phyloP scores from a whole-genome alignment of 2,888 invertebrate species.

The Xestia rhomboidea region DNA sequence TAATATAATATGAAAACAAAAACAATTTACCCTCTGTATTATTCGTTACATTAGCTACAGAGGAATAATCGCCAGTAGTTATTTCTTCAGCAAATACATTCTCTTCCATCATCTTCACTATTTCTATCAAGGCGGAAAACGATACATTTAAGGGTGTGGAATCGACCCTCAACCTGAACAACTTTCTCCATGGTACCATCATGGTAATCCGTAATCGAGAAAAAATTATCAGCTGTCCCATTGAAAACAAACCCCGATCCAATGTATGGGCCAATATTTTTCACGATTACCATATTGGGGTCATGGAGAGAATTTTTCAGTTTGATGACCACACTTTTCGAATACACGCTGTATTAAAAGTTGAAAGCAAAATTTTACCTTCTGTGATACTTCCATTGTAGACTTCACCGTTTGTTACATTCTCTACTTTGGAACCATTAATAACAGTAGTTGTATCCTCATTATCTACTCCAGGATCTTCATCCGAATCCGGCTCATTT shows the following conservation, averaged over 20 bases:
- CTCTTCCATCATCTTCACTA: not conserved
- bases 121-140: not conserved
- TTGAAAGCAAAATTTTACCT: not conserved
- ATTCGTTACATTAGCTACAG: not conserved
- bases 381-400: slow-evolving; percentile 2
- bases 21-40: not conserved
- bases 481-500: not conserved
- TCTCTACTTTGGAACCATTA: not conserved
- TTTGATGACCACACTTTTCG: too few relatives aligned
- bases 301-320: too few relatives aligned
- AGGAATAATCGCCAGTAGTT: not conserved
- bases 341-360: not conserved
- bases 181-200: too few relatives aligned
- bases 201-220: too few relatives aligned
- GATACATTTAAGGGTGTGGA: too few relatives aligned
- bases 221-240: too few relatives aligned
- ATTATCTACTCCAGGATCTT: not conserved
- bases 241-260: too few relatives aligned
- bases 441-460: not conserved
- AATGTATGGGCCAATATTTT: too few relatives aligned
- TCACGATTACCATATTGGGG: too few relatives aligned
- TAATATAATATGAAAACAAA: not conserved
- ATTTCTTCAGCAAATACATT: not conserved
- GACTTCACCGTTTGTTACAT: not conserved
- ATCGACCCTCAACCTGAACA: too few relatives aligned